Percentiles rank a stretch among this genome's conserved stretches.
phyloP scores from a whole-genome alignment of 2,888 invertebrate genomes.

The Orchesellides sinensis region DNA sequence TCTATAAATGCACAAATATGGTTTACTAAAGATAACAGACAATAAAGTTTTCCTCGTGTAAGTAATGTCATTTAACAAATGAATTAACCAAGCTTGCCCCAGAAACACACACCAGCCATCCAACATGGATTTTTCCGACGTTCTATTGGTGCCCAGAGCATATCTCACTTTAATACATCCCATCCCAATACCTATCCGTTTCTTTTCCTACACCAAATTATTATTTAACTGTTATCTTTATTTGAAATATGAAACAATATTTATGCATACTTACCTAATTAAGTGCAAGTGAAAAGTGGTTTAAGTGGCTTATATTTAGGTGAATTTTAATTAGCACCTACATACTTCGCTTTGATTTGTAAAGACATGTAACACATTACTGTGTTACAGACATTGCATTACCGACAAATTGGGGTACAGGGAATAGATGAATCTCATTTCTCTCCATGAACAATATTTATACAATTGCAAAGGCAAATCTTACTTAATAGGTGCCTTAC shows the following conservation, averaged over 20 bases:
- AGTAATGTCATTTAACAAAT: slow-evolving; percentile 14
- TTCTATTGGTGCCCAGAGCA: slow-evolving; percentile 65
- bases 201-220: slow-evolving; percentile 8
- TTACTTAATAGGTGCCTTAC: too few species aligned
- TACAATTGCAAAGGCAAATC: too few species aligned
- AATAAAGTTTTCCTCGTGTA: too few species aligned
- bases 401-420: too few species aligned
- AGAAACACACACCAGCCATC: slow-evolving; percentile 68
- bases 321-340: too few species aligned
- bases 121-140: slow-evolving; percentile 66
- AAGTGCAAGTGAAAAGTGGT: too few species aligned
- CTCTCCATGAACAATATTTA: too few species aligned
- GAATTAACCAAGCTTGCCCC: slow-evolving; percentile 57
- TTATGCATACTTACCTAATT: background rate
- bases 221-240: background rate
- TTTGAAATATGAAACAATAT: background rate
- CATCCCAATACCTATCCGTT: background rate
- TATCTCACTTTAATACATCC: slow-evolving; percentile 6
- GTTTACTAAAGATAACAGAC: slow-evolving; percentile 19
- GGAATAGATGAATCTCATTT: too few species aligned
- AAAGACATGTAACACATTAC: too few species aligned
- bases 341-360: too few species aligned
- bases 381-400: too few species aligned
- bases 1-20: background rate
- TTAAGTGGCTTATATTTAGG: too few species aligned